Base-by-base conservation (phyloP, 2,113 vertebrate species). In the Myiagra hebetior region DNA sequence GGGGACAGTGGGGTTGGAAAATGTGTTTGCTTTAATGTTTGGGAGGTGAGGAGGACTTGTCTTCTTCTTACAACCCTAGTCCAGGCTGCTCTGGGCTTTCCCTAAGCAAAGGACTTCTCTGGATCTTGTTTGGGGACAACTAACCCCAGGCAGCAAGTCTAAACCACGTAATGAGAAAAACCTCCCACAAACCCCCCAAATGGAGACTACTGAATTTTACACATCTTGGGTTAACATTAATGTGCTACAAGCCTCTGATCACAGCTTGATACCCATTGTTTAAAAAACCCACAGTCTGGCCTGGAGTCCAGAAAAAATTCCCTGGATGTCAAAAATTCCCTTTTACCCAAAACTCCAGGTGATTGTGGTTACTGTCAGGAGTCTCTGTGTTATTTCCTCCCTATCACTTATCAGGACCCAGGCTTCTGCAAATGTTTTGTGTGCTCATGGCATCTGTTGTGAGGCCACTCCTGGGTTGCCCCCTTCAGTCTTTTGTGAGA, bases 161-260 rank as follows among this genome's bases (percentile, higher is more conserved):
- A 42, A 86, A 68, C 87, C 30, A 6, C 18, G 39, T 59, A 83
- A 95, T 88, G 90, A 89, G 85, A 52, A 94, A 91, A 94, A 37
- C 30, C 59, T 95, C 80, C 77, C 77, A 53, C 84, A 80, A 87
- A 93, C 87, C 81, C 90, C 68, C 42, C 59, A 72, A 28, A 84
- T 74, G 73, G 56, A 63, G 77, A 21, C 74, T 57, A 74, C 88
- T 87, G 77, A 67, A 62, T 87, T 90, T 93, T 90, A 81, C 65
- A 55, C 59, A 52, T 65, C 65, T 93, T 91, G 55, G 91, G 78
- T 90, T 95, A 95, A 93, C 93, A 93, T 70, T 87, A 93, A 85
- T 82, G 82, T 24, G 35, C 28, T 53, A 24, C 62, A 59, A 85
- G 35, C 56, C 88, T 95, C 18, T 78, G 78, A 87, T 94, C 85